Conservation (phyloP, 37 sponge, comb jelly and placozoan species). For the Theonella swinhoei region DNA sequence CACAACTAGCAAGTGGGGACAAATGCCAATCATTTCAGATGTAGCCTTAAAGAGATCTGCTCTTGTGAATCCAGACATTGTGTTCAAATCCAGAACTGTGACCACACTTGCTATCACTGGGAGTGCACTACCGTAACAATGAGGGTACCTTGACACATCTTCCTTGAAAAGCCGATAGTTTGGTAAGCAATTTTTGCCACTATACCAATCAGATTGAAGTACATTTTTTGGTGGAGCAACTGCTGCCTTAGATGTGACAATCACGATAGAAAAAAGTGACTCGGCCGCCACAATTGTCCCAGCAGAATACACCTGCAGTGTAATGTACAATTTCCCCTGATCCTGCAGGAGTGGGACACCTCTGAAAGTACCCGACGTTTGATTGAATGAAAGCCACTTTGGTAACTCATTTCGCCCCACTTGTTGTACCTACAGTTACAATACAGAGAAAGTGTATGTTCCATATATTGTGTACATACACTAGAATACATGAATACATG, state of each 20-base stretch:
- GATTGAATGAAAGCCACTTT: conserved; percentile 49
- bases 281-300: background rate
- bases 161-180: background rate
- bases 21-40: background rate
- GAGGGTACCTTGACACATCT: background rate
- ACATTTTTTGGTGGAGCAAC: background rate
- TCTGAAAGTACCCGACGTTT: background rate
- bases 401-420: conserved; percentile 30
- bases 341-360: conserved; percentile 41
- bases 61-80: background rate
- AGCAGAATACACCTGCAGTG: background rate
- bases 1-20: background rate
- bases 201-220: background rate
- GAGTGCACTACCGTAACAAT: background rate
- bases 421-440: conserved; percentile 31
- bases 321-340: conserved; percentile 24
- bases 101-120: conserved; percentile 11
- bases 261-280: background rate
- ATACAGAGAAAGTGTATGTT: background rate
- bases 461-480: background rate
- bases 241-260: background rate
- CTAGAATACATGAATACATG: background rate
- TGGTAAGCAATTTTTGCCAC: background rate
- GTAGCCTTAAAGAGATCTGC: background rate
- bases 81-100: background rate